Evolutionary conservation across 2,888 invertebrate genomes (phyloP).

Genomic region (Baronia brevicornis): DNA sequence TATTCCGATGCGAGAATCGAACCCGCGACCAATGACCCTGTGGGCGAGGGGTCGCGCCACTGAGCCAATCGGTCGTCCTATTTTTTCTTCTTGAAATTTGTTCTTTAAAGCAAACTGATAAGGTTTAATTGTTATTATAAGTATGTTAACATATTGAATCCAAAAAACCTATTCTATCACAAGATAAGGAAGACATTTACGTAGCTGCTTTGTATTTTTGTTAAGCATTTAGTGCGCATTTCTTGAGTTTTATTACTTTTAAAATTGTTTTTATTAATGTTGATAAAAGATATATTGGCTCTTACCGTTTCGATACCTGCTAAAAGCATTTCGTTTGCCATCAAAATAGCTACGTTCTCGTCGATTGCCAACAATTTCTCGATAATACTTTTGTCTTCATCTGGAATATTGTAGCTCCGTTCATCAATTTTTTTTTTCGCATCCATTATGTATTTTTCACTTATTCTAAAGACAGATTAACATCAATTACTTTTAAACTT

Average conservation of each 20-base stretch:
- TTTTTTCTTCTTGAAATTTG: too few relatives aligned
- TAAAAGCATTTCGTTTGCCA: conserved; percentile 81
- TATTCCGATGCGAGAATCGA: too few relatives aligned
- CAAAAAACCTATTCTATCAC: too few relatives aligned
- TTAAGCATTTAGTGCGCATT: background rate
- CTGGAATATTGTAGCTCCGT: conserved; percentile 45
- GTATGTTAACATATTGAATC: too few relatives aligned
- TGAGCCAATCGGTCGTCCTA: too few relatives aligned
- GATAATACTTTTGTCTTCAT: conserved; percentile 76
- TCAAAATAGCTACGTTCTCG: conserved; percentile 77
- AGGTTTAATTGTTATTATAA: too few relatives aligned
- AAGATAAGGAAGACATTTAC: too few relatives aligned
- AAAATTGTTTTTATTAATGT: background rate
- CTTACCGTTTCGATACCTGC: conserved; percentile 84
- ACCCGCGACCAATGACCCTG: too few relatives aligned
- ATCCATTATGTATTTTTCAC: conserved; percentile 42
- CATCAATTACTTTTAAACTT: background rate
- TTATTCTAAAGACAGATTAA: conserved; percentile 41
- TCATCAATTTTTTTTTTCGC: conserved; percentile 40
- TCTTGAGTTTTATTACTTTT: too few relatives aligned
- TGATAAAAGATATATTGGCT: conserved; percentile 1
- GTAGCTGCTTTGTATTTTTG: background rate
- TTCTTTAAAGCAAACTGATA: too few relatives aligned
- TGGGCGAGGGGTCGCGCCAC: too few relatives aligned
- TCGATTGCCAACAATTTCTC: conserved; percentile 79